Evolutionary conservation across 2,888 invertebrate species (phyloP).

Genomic region (Watsonalla cultraria): DNA sequence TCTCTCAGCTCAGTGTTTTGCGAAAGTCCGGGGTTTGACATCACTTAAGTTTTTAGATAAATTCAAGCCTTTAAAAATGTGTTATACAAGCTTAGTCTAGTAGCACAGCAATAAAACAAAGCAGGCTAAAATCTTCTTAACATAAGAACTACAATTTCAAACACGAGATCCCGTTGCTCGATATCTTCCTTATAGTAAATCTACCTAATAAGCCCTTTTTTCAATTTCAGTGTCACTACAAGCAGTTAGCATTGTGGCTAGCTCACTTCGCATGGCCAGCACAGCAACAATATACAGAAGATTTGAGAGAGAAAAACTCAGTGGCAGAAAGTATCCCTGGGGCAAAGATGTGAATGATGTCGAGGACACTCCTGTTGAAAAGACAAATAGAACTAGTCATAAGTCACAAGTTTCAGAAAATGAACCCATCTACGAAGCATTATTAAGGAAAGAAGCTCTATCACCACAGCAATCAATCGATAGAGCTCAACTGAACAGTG

Average conservation of each 20-base stretch:
- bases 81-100: no score
- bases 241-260: slow-evolving; percentile 81
- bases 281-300: slow-evolving; percentile 86
- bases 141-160: no score
- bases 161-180: no score
- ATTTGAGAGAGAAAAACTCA: slow-evolving; percentile 87
- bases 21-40: no score
- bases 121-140: no score
- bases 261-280: slow-evolving; percentile 83
- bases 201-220: no score
- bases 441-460: slow-evolving; percentile 36
- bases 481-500: slow-evolving; percentile 37
- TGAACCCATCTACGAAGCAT: slow-evolving; percentile 47
- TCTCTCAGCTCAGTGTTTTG: no score
- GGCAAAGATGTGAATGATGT: slow-evolving; percentile 38
- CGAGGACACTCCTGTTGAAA: slow-evolving; percentile 46
- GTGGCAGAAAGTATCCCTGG: slow-evolving; percentile 87
- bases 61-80: no score
- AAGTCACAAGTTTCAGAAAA: slow-evolving; percentile 17
- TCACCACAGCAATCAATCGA: slow-evolving; percentile 24
- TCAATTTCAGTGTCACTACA: slow-evolving; percentile 79
- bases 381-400: slow-evolving; percentile 20
- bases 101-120: no score
- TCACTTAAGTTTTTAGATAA: no score
- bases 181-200: no score